Percentiles rank a stretch among this genome's conserved stretches.
Evolutionary conservation across 2,888 invertebrate genomes (phyloP).

Genomic region (Drosophila hamatofila): DNA sequence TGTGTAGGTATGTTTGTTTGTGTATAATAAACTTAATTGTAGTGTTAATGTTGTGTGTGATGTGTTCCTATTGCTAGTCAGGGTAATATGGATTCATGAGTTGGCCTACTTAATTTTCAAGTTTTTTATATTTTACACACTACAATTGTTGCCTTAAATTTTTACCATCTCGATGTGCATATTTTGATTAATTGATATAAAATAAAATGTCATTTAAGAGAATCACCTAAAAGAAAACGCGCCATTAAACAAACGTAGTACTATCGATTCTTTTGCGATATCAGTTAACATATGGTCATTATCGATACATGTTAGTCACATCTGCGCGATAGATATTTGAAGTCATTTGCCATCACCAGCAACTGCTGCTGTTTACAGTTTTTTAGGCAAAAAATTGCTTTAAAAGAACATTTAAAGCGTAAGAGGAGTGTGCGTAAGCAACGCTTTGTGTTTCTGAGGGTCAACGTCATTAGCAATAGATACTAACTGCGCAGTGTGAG

Average conservation of each 20-base stretch:
- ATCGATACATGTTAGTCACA: conserved; percentile 17
- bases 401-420: conserved; percentile 11
- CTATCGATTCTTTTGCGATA: conserved; percentile 19
- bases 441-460: conserved; percentile 8
- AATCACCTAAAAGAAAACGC: background rate
- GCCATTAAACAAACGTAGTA: background rate
- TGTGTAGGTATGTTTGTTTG: conserved; percentile 80
- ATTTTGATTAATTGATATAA: background rate
- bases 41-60: background rate
- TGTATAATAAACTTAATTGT: background rate
- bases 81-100: background rate
- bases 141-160: background rate
- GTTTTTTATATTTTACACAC: background rate
- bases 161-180: background rate
- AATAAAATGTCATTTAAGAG: background rate
- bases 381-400: conserved; percentile 13
- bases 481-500: conserved; percentile 5
- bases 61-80: background rate
- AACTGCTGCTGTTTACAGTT: conserved; percentile 55
- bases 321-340: conserved; percentile 40
- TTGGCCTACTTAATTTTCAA: conserved; percentile 16
- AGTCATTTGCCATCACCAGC: conserved; percentile 19
- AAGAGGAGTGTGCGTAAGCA: conserved; percentile 5
- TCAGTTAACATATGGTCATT: conserved; percentile 39
- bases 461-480: background rate